phyloP scores from a whole-genome alignment of 2,797 vertebrate genomes.

The Sebastes melanostomus region DNA sequence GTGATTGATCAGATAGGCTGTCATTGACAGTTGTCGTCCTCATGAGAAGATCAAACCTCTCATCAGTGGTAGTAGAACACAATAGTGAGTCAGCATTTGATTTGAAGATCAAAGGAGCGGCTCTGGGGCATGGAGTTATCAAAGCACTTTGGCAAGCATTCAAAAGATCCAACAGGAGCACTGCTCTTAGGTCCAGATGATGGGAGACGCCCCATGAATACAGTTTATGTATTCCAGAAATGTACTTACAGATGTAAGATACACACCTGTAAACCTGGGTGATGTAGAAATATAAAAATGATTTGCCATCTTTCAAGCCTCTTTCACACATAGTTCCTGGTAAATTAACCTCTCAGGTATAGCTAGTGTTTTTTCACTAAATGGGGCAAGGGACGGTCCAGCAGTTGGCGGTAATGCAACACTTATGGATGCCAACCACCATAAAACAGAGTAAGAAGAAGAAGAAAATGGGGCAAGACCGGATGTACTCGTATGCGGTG shows the following conservation, averaged over 20 bases:
- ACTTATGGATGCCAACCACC: too few species aligned
- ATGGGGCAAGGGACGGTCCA: too few species aligned
- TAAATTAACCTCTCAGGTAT: too few species aligned
- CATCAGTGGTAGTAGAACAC: conserved; percentile 1
- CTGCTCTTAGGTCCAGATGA: neutral
- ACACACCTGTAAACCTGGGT: neutral
- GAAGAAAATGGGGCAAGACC: neutral
- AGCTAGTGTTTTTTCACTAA: too few species aligned
- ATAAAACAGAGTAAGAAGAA: neutral
- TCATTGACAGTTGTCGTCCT: neutral
- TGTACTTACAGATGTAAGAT: neutral
- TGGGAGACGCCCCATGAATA: neutral
- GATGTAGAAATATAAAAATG: neutral
- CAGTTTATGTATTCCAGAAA: neutral
- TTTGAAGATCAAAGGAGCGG: conserved; percentile 26
- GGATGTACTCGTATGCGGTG: neutral
- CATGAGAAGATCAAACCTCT: conserved; percentile 12
- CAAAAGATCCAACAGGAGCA: conserved; percentile 20
- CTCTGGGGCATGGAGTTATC: conserved; percentile 29
- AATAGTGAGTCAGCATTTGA: conserved; percentile 25
- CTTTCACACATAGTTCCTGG: too few species aligned
- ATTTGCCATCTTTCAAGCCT: neutral
- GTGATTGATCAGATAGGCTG: neutral
- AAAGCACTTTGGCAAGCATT: conserved; percentile 26
- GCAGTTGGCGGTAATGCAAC: too few species aligned